Evolutionary conservation across 2,888 invertebrate species (phyloP).

Genomic region (Catotricha subobsoleta): DNA sequence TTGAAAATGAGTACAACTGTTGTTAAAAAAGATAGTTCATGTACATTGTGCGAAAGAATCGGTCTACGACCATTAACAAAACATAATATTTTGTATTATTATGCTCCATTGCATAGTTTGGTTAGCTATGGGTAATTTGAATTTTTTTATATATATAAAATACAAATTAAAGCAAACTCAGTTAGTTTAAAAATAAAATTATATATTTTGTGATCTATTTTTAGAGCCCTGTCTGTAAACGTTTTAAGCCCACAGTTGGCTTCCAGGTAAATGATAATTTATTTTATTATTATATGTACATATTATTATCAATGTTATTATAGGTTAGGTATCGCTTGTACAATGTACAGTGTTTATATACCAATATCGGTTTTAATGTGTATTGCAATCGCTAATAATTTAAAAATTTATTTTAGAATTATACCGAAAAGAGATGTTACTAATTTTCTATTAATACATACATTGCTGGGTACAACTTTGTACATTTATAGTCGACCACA

Average conservation of each 20-base stretch:
- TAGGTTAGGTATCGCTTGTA: no score
- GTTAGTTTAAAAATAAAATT: no score
- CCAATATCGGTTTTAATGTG: no score
- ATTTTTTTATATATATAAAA: no score
- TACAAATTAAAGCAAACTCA: no score
- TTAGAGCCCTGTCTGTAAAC: slow-evolving; percentile 49
- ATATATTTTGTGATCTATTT: not conserved
- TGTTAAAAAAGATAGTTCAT: no score
- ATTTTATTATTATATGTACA: not conserved
- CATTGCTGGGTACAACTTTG: slow-evolving; percentile 64
- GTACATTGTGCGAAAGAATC: slow-evolving; percentile 22
- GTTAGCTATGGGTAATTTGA: slow-evolving; percentile 29
- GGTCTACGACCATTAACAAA: slow-evolving; percentile 48
- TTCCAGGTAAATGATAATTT: slow-evolving; percentile 39
- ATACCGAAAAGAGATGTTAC: slow-evolving; percentile 59
- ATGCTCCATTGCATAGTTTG: slow-evolving; percentile 56
- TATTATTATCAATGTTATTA: no score
- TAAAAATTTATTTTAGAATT: no score
- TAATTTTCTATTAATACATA: slow-evolving; percentile 61
- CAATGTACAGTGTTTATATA: no score
- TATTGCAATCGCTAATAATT: no score
- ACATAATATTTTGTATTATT: slow-evolving; percentile 54
- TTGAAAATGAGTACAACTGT: no score
- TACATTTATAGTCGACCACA: slow-evolving; percentile 70
- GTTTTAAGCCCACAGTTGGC: slow-evolving; percentile 69